Base-by-base conservation (phyloP, 2,113 vertebrate genomes). In the Cyanocitta stelleri region DNA sequence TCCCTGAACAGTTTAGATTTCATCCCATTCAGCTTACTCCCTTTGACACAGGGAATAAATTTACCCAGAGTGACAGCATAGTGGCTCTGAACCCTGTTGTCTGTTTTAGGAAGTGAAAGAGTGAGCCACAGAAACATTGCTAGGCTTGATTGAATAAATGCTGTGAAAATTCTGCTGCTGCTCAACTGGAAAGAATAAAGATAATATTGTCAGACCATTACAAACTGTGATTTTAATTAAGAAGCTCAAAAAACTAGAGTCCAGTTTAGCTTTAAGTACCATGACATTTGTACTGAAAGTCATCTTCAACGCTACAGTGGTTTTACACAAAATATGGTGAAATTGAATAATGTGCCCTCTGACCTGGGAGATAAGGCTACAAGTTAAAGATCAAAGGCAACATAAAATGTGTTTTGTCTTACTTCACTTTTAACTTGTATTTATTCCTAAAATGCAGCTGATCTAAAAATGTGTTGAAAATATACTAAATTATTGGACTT, bases 261-360 rank as follows among this genome's bases (percentile, higher is more conserved):
- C 97, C 90, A 84, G 97, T 98, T 98, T 98, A 98, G 96, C 98
- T 98, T 97, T 98, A 98, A 98, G 98, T 98, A 98, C 98, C 97
- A 92, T 98, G 98, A 98, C 98, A 98, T 98, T 98, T 98, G 98
- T 98, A 97, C 97, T 97, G 98, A 98, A 98, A 98, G 98, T 98
- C 98, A 98, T 98, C 97, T 97, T 98, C 97, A 98, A 98, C 97
- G 98, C 98, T 97, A 98, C 97, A 97, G 95, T 98, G 97, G 87
- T 98, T 98, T 98, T 98, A 98, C 98, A 98, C 97, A 98, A 98
- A 98, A 98, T 98, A 98, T 94, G 97, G 97, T 97, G 98, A 98
- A 98, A 98, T 98, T 98, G 98, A 98, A 98, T 98, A 98, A 98
- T 98, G 97, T 97, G 94, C 95, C 97, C 98, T 98, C 96, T 97